These are phyloP conservation scores for Argynnis bischoffii DNA, from an alignment of 2,888 invertebrate species.

Conservation along the genomic window DNA sequence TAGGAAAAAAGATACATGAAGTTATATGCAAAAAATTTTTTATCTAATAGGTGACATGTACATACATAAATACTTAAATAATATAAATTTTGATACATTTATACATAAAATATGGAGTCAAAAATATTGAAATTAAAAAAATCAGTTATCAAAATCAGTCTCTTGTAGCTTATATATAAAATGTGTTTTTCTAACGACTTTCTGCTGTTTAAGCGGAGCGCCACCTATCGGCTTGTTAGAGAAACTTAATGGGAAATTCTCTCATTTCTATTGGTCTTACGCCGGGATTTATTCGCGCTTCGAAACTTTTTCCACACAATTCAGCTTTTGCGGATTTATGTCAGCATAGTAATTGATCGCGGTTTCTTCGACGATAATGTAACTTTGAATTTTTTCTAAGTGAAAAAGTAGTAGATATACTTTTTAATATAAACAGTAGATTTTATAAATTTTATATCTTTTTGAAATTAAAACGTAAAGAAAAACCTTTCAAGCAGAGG, in stretches of 20 bases:
- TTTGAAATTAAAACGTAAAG: too few relatives aligned
- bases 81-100: too few relatives aligned
- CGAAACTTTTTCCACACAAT: slow-evolving; percentile 74
- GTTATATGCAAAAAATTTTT: too few relatives aligned
- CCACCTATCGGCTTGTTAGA: slow-evolving; percentile 73
- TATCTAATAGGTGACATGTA: too few relatives aligned
- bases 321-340: slow-evolving; percentile 53
- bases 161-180: too few relatives aligned
- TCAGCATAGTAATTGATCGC: slow-evolving; percentile 24
- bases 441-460: too few relatives aligned
- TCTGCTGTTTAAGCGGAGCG: slow-evolving; percentile 61
- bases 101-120: too few relatives aligned
- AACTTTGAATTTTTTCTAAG: neutral
- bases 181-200: slow-evolving; percentile 53
- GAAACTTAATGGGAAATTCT: slow-evolving; percentile 73
- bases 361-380: slow-evolving; percentile 3
- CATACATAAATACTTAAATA: too few relatives aligned
- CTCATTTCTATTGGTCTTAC: slow-evolving; percentile 78
- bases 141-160: too few relatives aligned
- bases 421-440: neutral
- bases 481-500: too few relatives aligned
- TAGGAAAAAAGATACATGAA: too few relatives aligned
- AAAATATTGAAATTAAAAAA: too few relatives aligned
- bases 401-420: neutral
- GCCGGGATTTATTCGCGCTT: slow-evolving; percentile 66